Conservation (phyloP, 2,888 invertebrate species). For the Ctenicera cuprea region DNA sequence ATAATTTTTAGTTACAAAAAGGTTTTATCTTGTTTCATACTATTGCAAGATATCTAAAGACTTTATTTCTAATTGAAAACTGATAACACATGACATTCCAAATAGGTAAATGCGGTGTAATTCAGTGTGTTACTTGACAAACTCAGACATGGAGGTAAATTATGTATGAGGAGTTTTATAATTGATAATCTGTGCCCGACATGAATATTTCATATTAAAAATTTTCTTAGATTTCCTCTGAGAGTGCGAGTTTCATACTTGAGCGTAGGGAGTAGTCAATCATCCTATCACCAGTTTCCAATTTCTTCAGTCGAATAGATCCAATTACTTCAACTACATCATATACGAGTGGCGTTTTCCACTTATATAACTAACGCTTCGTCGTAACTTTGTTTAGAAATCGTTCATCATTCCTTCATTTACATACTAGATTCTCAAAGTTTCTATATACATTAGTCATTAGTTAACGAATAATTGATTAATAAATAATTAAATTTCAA, state of each 20-base stretch:
- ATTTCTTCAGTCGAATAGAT: slow-evolving; percentile 41
- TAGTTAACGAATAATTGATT: slow-evolving; percentile 53
- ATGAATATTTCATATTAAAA: slow-evolving; percentile 32
- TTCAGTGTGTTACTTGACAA: too few species aligned
- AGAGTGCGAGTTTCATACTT: slow-evolving; percentile 30
- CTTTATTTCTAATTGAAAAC: too few species aligned
- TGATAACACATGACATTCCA: too few species aligned
- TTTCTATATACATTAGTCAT: slow-evolving; percentile 49
- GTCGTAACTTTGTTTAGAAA: slow-evolving; percentile 43
- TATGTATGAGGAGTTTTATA: slow-evolving; percentile 22
- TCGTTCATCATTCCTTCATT: slow-evolving; percentile 50
- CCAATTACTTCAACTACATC: slow-evolving; percentile 48
- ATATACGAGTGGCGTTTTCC: slow-evolving; percentile 31
- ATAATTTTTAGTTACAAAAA: too few species aligned
- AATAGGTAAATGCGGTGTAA: too few species aligned
- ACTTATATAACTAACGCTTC: slow-evolving; percentile 38
- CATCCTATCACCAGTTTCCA: slow-evolving; percentile 38
- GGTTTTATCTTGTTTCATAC: too few species aligned
- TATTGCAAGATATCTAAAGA: too few species aligned
- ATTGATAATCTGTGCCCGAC: slow-evolving; percentile 23
- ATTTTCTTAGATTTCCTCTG: slow-evolving; percentile 30
- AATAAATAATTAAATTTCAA: slow-evolving; percentile 57
- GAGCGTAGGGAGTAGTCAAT: slow-evolving; percentile 36
- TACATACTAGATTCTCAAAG: slow-evolving; percentile 43
- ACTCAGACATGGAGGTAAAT: neutral